These are phyloP conservation scores for Helicolenus hilgendorfi DNA, from an alignment of 2,797 vertebrate species.

Conservation along the genomic window DNA sequence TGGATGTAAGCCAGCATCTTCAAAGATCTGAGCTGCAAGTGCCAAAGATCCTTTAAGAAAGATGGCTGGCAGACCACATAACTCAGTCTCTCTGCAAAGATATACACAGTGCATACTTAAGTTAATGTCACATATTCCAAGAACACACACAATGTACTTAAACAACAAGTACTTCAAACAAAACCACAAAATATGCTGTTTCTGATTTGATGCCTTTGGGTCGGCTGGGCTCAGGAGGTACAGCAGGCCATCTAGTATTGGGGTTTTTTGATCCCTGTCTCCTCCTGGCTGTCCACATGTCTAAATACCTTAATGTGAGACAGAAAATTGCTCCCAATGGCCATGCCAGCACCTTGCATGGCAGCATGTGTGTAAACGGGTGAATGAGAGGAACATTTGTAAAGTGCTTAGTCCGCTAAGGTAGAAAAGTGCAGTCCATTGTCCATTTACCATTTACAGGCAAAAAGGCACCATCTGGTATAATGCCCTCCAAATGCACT, in stretches of 20 bases:
- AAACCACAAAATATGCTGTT: background rate
- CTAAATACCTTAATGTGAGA: background rate
- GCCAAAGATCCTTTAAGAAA: slow-evolving; percentile 42
- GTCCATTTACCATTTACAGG: background rate
- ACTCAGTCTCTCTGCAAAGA: background rate
- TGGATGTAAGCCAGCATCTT: slow-evolving; percentile 48
- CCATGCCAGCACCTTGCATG: background rate
- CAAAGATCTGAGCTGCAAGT: slow-evolving; percentile 20
- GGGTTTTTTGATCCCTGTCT: background rate
- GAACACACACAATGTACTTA: background rate
- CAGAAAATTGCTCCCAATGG: background rate
- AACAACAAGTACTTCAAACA: background rate
- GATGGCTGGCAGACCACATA: slow-evolving; percentile 20
- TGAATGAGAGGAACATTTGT: background rate
- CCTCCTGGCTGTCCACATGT: background rate
- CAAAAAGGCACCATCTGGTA: background rate
- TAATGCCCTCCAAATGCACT: background rate
- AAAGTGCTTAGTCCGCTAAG: background rate
- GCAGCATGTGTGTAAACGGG: background rate
- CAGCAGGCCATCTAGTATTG: background rate
- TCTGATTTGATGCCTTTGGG: background rate
- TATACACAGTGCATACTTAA: background rate
- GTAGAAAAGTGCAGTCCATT: background rate
- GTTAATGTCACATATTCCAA: background rate
- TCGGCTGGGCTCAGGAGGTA: background rate